Evolutionary conservation across 2,797 vertebrate species (phyloP).

Genomic region (Lepilemur septentrionalis): DNA sequence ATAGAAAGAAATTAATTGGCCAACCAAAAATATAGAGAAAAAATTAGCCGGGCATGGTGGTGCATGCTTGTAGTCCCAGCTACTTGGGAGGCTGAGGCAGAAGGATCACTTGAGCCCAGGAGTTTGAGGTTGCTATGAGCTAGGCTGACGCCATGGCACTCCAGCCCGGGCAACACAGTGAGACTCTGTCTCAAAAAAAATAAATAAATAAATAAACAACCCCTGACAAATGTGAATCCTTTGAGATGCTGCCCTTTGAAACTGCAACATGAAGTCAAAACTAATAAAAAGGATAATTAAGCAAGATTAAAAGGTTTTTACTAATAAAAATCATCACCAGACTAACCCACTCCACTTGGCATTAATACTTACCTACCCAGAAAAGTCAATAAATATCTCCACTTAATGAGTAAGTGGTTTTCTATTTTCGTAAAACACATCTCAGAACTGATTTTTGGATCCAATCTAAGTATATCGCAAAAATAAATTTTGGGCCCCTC

Average conservation of each 20-base stretch:
- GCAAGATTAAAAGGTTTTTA: constrained; percentile 53
- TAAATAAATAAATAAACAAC: neutral
- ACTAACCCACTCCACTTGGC: neutral
- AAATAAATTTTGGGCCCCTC: neutral
- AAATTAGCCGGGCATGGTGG: no score
- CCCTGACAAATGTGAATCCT: constrained; percentile 47
- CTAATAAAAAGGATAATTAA: constrained; percentile 58
- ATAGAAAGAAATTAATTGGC: no score
- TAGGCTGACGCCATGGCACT: no score
- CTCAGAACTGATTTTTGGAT: neutral
- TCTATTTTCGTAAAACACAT: neutral
- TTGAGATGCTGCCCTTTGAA: constrained; percentile 38
- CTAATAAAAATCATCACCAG: neutral
- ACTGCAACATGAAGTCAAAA: constrained; percentile 46
- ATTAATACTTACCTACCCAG: neutral
- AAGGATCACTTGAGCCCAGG: no score
- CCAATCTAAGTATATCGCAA: neutral
- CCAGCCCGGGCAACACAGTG: no score
- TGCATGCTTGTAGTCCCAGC: no score
- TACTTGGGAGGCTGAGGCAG: no score
- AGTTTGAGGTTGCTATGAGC: no score
- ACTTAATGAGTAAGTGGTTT: neutral
- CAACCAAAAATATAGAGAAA: no score
- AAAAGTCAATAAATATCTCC: constrained; percentile 13
- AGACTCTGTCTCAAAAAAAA: no score